Evolutionary conservation across 37 sponge, comb jelly and placozoan genomes (phyloP).

Genomic region (Dysidea cf. avara): DNA sequence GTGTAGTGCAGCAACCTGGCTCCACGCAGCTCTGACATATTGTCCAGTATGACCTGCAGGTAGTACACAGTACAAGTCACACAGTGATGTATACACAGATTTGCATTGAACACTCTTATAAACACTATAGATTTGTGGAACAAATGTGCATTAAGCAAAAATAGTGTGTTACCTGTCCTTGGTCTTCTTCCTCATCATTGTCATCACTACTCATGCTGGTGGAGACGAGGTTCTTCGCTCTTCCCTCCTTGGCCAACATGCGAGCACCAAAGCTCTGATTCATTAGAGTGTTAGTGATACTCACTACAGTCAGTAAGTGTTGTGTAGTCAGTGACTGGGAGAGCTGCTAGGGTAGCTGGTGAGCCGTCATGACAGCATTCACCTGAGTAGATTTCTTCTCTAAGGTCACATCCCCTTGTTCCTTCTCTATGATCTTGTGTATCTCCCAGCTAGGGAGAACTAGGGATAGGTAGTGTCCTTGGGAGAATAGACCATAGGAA

Average conservation of each 20-base stretch:
- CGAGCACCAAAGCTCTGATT: constrained; percentile 73
- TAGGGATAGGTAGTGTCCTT: constrained; percentile 57
- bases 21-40: constrained; percentile 82
- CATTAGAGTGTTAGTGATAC: constrained; percentile 90
- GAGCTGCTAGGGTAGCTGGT: constrained; percentile 75
- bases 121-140: too few species aligned
- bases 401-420: background rate
- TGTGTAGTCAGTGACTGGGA: constrained; percentile 84
- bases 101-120: too few species aligned
- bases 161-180: constrained; percentile 24
- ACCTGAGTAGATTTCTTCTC: background rate
- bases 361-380: background rate
- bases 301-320: constrained; percentile 82
- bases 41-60: constrained; percentile 46
- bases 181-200: constrained; percentile 36
- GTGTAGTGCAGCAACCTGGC: constrained; percentile 87
- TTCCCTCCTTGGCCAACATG: constrained; percentile 37
- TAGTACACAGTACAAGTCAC: too few species aligned
- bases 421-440: background rate
- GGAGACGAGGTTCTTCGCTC: background rate
- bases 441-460: constrained; percentile 85
- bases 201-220: constrained; percentile 29
- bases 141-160: background rate
- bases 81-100: too few species aligned
- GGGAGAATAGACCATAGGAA: constrained; percentile 78